Base-by-base conservation (phyloP, 64 coral and sea anemone genomes). In the Hydrozoanthus tunicans region DNA sequence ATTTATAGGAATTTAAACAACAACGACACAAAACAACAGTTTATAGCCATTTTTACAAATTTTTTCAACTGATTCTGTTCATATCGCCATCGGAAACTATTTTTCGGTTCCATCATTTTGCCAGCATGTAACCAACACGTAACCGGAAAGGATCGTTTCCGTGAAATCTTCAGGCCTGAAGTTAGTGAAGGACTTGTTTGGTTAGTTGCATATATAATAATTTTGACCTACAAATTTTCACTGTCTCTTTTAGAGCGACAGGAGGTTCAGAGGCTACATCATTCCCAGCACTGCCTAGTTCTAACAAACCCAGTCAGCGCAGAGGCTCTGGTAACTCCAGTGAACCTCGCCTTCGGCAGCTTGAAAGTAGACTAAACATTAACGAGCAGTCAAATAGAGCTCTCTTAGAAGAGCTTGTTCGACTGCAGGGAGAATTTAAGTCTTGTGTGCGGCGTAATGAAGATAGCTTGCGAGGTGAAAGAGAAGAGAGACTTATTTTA, bases 351-450 rank as follows among this genome's bases (percentile, higher is more conserved):
- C 17, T 94, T 10, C 79, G 90, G 9, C 90, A 99, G 23, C 79
- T 99, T 52, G 97, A 99, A 54, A 86, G 97, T 15, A 80, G 97
- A 58, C 61, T 99, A 0, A 99, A 93, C 70, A 52, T 99, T 20
- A 95, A 90, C 84, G 97, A 99, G 56, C 97, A 99, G 58, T 99
- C 97, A 62, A 99, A 99, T 80, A 89, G 94, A 74, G 89, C 94
- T 7, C 86, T 99, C 32, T 84, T 99, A 81, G 97, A 99, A 64
- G 97, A 99, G 76, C 82, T 99, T 63, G 94, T 96, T 12, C 85
- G 94, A 8, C 90, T 99, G 79, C 97, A 99, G 62, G 89, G 94
- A 68, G 97, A 99, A 84, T 56, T 99, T 3, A 99, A 99, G 92
- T 91, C 77, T 25, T 91, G 94, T 80, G 81, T 99, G 65, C 77